Conservation (phyloP, 2,113 vertebrate species). For the Channa argus region DNA sequence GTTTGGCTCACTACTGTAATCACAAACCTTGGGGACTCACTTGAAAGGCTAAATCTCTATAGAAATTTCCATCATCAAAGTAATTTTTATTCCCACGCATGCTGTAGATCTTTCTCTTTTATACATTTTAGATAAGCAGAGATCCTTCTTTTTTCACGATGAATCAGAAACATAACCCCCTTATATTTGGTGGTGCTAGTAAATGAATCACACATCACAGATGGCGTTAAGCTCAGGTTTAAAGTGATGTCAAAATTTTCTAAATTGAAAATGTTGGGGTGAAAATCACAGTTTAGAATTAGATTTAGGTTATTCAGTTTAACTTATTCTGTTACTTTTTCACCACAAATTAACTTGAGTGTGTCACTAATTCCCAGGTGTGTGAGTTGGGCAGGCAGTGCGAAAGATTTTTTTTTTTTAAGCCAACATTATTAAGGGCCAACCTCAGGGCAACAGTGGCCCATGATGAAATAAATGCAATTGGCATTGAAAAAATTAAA, state of each 20-base stretch:
- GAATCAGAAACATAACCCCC: conserved; percentile 59
- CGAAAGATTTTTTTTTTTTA: conserved; percentile 12
- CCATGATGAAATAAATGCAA: conserved; percentile 13
- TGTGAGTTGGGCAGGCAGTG: background rate
- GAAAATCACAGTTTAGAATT: conserved; percentile 44
- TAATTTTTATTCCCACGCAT: conserved; percentile 65
- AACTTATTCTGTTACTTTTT: conserved; percentile 23
- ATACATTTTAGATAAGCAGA: conserved; percentile 74
- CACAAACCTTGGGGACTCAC: conserved; percentile 64
- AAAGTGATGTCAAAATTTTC: conserved; percentile 11
- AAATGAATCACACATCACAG: conserved; percentile 52
- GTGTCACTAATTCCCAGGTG: conserved; percentile 30
- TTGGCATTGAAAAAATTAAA: background rate
- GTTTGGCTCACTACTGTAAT: conserved; percentile 46
- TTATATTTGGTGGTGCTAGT: conserved; percentile 39
- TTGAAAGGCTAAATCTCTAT: conserved; percentile 71
- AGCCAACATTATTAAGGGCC: conserved; percentile 11
- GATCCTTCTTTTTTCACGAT: conserved; percentile 58
- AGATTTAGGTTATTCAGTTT: conserved; percentile 46
- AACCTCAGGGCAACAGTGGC: conserved; percentile 5
- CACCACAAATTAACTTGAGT: conserved; percentile 22
- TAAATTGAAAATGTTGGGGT: conserved; percentile 28
- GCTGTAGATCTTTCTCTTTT: conserved; percentile 65
- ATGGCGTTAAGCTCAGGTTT: conserved; percentile 37
- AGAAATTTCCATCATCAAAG: conserved; percentile 71